A percentile compares a stretch with the other conserved stretches of the same genome.
These are phyloP conservation scores for Papilio aristodemus DNA, from an alignment of 1,140 invertebrate genomes.

Conservation along the genomic window DNA sequence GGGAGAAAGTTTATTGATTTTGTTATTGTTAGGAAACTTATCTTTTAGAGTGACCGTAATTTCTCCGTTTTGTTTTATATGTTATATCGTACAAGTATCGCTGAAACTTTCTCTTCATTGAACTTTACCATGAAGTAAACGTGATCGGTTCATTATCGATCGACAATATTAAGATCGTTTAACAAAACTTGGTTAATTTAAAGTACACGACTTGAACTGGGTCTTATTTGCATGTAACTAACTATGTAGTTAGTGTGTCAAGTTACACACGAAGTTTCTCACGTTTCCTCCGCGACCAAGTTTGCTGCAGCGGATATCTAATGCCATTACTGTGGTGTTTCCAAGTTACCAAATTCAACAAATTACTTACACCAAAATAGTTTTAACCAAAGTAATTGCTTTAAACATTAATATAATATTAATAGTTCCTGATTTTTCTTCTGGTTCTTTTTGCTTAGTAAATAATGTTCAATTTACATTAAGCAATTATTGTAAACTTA, in stretches of 20 bases:
- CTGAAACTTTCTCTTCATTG: background rate
- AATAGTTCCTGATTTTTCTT: too few relatives aligned
- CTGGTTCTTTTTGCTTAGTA: too few relatives aligned
- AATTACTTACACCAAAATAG: background rate
- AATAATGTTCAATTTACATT: too few relatives aligned
- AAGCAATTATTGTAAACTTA: too few relatives aligned
- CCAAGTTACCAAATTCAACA: background rate
- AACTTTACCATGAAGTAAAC: background rate
- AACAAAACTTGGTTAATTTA: background rate
- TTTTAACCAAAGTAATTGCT: background rate
- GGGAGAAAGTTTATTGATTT: background rate
- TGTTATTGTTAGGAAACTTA: background rate
- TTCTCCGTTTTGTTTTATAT: too few relatives aligned
- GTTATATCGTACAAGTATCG: background rate
- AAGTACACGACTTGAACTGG: background rate
- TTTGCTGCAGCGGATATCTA: background rate
- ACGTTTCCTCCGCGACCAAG: background rate
- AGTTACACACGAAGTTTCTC: slow-evolving; percentile 19
- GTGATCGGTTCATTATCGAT: slow-evolving; percentile 16
- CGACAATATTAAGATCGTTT: slow-evolving; percentile 1
- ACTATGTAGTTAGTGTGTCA: slow-evolving; percentile 23
- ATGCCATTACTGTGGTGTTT: background rate
- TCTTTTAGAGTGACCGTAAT: background rate
- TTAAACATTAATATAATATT: too few relatives aligned
- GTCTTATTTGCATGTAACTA: slow-evolving; percentile 14